Evolutionary conservation across 2,113 vertebrate species (phyloP).

Genomic region (Pseudolaguvia tuberculata): DNA sequence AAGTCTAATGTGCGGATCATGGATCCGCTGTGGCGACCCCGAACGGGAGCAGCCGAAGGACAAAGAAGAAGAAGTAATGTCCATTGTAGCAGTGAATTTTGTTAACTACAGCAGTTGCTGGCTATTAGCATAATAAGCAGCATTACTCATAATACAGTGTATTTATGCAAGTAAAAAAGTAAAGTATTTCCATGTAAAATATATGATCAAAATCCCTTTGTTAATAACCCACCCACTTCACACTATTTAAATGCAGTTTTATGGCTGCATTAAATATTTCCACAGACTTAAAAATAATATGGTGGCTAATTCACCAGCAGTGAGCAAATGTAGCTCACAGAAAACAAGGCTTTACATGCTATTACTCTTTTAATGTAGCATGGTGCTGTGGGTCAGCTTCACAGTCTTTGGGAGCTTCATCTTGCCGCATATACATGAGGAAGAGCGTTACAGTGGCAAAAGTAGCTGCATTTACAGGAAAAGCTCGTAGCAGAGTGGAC

Average conservation of each 20-base stretch:
- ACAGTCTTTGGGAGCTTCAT: slow-evolving; percentile 65
- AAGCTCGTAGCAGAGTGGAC: slow-evolving; percentile 89
- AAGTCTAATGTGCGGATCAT: too few relatives aligned
- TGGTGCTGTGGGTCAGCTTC: slow-evolving; percentile 60
- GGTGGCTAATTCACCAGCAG: slow-evolving; percentile 5
- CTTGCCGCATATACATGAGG: slow-evolving; percentile 77
- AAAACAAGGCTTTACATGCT: slow-evolving; percentile 69
- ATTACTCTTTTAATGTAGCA: slow-evolving; percentile 66
- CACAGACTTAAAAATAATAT: slow-evolving; percentile 1
- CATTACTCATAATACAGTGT: not conserved
- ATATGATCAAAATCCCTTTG: slow-evolving; percentile 1
- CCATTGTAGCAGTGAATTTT: not conserved
- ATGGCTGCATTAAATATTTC: slow-evolving; percentile 1
- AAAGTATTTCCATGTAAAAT: not conserved
- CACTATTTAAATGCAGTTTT: slow-evolving; percentile 31
- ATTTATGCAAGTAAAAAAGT: slow-evolving; percentile 13
- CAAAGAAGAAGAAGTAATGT: too few relatives aligned
- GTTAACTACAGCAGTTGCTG: slow-evolving; percentile 11
- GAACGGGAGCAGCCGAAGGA: too few relatives aligned
- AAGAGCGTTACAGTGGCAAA: slow-evolving; percentile 91
- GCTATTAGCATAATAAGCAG: not conserved
- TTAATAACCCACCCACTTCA: slow-evolving; percentile 10
- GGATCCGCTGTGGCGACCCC: too few relatives aligned
- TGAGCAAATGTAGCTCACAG: not conserved
- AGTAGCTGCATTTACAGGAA: slow-evolving; percentile 92